Conservation (phyloP, 2,888 invertebrate genomes). For the Acanthopleura granulata region DNA sequence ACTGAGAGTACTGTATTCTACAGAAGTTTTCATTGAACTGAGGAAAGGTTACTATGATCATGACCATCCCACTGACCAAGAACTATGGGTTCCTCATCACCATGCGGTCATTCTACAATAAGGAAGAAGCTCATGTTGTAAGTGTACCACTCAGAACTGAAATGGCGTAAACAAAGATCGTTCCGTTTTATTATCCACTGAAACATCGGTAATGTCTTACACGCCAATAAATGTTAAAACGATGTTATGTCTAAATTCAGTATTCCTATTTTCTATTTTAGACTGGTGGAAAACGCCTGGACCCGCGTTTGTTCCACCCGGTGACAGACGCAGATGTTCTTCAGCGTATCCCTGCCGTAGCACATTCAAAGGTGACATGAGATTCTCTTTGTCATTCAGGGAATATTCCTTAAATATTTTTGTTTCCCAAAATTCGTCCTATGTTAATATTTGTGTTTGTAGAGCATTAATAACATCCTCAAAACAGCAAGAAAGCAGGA, state of each 20-base stretch:
- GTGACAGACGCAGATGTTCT: conserved; percentile 21
- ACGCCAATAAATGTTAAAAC: too few species aligned
- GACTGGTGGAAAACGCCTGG: conserved; percentile 25
- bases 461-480: too few species aligned
- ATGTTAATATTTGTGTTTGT: too few species aligned
- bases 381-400: too few species aligned
- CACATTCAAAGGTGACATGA: conserved; percentile 30
- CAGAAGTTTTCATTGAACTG: conserved; percentile 29
- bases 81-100: conserved; percentile 14
- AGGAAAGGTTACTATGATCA: conserved; percentile 29
- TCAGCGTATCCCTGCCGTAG: conserved; percentile 28
- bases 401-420: too few species aligned
- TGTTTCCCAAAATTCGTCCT: too few species aligned
- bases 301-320: conserved; percentile 21
- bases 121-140: conserved; percentile 37
- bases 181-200: too few species aligned
- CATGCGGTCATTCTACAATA: conserved; percentile 27
- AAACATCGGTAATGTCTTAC: too few species aligned
- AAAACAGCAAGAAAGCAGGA: too few species aligned
- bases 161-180: too few species aligned
- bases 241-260: too few species aligned
- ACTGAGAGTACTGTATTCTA: too few species aligned
- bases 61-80: conserved; percentile 20
- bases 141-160: conserved; percentile 1
- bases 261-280: neutral